Base-by-base conservation (phyloP, 1,140 invertebrate genomes). In the Drosophila nigromelanica region DNA sequence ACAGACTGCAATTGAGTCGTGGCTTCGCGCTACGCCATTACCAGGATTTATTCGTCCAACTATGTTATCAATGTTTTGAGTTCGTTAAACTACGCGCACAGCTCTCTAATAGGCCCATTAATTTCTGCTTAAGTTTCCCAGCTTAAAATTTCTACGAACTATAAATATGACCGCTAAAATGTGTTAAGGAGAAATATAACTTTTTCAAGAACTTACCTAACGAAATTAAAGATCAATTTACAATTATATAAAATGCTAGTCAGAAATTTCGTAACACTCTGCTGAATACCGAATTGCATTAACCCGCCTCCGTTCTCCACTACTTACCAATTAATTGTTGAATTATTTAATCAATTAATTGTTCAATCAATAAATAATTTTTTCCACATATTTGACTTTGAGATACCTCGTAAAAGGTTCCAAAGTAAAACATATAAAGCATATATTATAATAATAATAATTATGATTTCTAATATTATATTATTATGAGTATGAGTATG, bases 1-100 rank as follows among this genome's bases (percentile, higher is more conserved):
- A 69, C 27, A 59, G 70, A 64, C 55, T 30, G 71, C 48, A 73
- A 78, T 85, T 63, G 62, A 73, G 47, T 33, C 27, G 27, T 70
- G 62, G 35, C 37, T 45, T 30, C 24, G 24, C 24, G 5, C 3
- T 21, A 50, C 55, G 66, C 79, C 67, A 76, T 78, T 78, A 64
- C 54, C 42, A 50, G 66, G 68, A 82, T 89, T 89, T 76, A 89
- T 89, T 56, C 45, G 35, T 24, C 61, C 78, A 62, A 78, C 67
- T 60, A 59, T 66, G 64, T 76, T 80, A 78, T 82, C 79, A 81
- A 80, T 81, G 78, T 81, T 66, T 56, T 52, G 14, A 50, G 43
- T 35, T 47, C 30, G 15, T 54, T 62, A 55, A 70, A 62, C 39
- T 15, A 39, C 30, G n/a, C 27, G 21, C 47, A 8, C 21, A 24